Percentiles rank a stretch among this genome's conserved stretches.
Conservation (phyloP, 2,888 invertebrate species). For the Noctua janthina region DNA sequence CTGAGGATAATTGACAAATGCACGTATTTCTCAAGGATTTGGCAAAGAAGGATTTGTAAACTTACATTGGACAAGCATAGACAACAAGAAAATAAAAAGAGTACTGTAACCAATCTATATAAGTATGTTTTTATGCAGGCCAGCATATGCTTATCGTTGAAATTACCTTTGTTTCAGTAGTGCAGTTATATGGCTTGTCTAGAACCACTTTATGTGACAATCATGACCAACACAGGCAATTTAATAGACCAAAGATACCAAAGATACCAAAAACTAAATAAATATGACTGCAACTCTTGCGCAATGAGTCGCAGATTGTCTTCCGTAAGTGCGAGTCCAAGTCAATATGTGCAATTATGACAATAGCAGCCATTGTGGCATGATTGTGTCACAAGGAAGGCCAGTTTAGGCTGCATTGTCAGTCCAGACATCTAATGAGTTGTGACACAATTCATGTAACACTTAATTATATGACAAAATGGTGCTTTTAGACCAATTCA, state of each 20-base stretch:
- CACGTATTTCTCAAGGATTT: neutral
- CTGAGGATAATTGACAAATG: neutral
- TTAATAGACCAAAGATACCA: slow-evolving; percentile 9
- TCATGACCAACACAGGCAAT: neutral
- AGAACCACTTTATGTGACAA: neutral
- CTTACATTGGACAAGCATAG: neutral
- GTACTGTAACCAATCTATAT: neutral
- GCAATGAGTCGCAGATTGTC: slow-evolving; percentile 26
- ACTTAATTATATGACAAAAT: neutral
- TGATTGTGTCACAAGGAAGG: slow-evolving; percentile 22
- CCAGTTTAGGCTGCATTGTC: slow-evolving; percentile 11
- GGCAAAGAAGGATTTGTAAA: neutral
- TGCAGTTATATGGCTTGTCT: neutral
- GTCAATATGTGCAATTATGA: slow-evolving; percentile 36
- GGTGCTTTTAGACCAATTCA: neutral
- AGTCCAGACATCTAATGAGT: slow-evolving; percentile 2
- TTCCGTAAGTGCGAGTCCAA: slow-evolving; percentile 20
- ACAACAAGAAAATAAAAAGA: neutral
- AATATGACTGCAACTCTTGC: neutral
- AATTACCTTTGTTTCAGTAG: neutral
- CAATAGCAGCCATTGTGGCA: slow-evolving; percentile 24
- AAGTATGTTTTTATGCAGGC: neutral
- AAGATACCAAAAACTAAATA: neutral
- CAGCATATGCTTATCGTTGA: neutral
- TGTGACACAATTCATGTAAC: neutral